A percentile compares a stretch with the other conserved stretches of the same genome.
Conservation (phyloP, 2,888 invertebrate genomes). For the Acleris literana region DNA sequence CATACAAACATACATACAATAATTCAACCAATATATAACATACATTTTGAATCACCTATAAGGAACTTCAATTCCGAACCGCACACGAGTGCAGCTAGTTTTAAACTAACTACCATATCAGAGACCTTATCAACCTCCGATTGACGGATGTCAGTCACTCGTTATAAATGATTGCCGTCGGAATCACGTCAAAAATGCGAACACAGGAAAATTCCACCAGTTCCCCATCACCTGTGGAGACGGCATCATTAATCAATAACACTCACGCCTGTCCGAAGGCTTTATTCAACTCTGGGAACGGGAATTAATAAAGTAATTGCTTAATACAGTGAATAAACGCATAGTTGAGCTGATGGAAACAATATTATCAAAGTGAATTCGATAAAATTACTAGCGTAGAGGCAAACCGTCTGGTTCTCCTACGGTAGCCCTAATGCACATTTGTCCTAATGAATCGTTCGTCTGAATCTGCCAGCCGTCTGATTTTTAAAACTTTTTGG, state of each 20-base stretch:
- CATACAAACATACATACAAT: too few species aligned
- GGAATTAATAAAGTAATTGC: constrained; percentile 29
- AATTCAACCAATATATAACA: too few species aligned
- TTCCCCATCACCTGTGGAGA: constrained; percentile 35
- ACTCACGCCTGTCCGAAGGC: constrained; percentile 33
- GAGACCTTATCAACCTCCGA: constrained; percentile 25
- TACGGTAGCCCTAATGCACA: too few species aligned
- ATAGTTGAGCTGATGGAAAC: not conserved
- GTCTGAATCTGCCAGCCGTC: too few species aligned
- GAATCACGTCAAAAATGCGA: constrained; percentile 36
- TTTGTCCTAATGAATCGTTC: too few species aligned
- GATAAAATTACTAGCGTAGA: not conserved
- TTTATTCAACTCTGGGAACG: constrained; percentile 31
- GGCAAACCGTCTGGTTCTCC: too few species aligned
- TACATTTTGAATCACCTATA: too few species aligned
- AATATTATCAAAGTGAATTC: not conserved
- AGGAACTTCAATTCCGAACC: too few species aligned
- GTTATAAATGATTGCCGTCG: constrained; percentile 32
- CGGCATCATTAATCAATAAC: constrained; percentile 34
- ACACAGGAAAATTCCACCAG: constrained; percentile 35
- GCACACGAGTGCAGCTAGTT: not conserved
- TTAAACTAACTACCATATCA: constrained; percentile 1
- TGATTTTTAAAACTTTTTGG: too few species aligned
- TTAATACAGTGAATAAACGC: constrained; percentile 23
- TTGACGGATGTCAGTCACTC: constrained; percentile 32